phyloP scores from a whole-genome alignment of 1,140 invertebrate genomes.

The Leptestheria dahalacensis region DNA sequence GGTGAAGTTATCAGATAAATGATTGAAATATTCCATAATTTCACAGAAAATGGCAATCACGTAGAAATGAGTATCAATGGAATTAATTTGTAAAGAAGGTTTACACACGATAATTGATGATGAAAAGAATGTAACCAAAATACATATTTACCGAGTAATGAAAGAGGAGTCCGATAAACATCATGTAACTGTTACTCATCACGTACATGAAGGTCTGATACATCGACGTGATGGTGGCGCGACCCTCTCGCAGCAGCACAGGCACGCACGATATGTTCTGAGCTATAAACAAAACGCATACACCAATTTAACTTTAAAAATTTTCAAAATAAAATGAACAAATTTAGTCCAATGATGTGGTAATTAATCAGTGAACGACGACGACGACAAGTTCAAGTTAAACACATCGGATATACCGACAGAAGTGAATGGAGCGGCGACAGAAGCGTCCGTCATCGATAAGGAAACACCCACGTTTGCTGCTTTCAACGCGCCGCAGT shows the following conservation, averaged over 20 bases:
- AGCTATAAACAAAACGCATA: background rate
- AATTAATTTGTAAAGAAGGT: too few species aligned
- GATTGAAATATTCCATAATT: too few species aligned
- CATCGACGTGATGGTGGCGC: constrained; percentile 38
- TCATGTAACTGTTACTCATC: constrained; percentile 30
- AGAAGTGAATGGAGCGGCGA: constrained; percentile 46
- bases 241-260: constrained; percentile 35
- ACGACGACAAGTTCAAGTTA: background rate
- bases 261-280: constrained; percentile 39
- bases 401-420: constrained; percentile 21
- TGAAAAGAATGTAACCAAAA: background rate
- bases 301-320: background rate
- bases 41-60: too few species aligned
- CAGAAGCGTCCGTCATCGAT: constrained; percentile 38
- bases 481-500: constrained; percentile 39
- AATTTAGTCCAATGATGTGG: background rate
- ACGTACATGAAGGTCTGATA: constrained; percentile 45
- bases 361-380: too few species aligned
- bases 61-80: too few species aligned
- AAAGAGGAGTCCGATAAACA: constrained; percentile 12
- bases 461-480: constrained; percentile 38
- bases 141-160: constrained; percentile 14
- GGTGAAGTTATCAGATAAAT: background rate
- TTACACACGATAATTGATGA: background rate
- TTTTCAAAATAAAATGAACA: background rate